phyloP scores from a whole-genome alignment of 1,140 invertebrate species.

The Drosophila subpulchrella region DNA sequence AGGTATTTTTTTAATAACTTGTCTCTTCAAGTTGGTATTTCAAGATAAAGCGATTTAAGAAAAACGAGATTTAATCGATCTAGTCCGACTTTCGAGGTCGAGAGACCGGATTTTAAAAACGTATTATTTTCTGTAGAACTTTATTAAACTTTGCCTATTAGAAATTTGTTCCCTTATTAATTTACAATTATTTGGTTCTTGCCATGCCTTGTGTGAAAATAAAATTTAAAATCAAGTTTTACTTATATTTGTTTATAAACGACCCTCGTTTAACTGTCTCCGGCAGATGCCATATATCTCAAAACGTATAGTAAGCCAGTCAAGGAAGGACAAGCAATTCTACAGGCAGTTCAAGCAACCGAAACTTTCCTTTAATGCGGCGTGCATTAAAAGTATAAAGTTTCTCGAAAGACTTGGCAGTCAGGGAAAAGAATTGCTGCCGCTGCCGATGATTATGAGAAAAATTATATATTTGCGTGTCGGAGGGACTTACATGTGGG shows the following conservation, averaged over 20 bases:
- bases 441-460: conserved; percentile 71
- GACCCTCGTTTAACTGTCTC: conserved; percentile 50
- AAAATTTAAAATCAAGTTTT: too few species aligned
- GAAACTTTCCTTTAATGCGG: conserved; percentile 74
- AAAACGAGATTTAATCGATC: too few species aligned
- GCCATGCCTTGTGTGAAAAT: too few species aligned
- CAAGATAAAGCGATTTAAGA: too few species aligned
- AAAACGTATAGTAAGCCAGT: conserved; percentile 16
- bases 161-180: too few species aligned
- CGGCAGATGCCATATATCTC: conserved; percentile 65
- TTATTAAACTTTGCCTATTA: too few species aligned
- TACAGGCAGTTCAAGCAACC: conserved; percentile 30
- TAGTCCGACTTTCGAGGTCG: too few species aligned
- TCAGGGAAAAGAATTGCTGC: conserved; percentile 49
- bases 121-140: too few species aligned
- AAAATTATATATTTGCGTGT: conserved; percentile 83
- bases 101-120: too few species aligned
- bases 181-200: too few species aligned
- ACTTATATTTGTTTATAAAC: conserved; percentile 6
- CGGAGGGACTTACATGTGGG: conserved; percentile 51
- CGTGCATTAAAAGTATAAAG: conserved; percentile 76
- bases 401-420: conserved; percentile 52
- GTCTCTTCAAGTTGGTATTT: too few species aligned
- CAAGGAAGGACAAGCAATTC: conserved; percentile 38
- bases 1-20: too few species aligned